phyloP scores from a whole-genome alignment of 2,113 vertebrate genomes.

The Mormyrus lacerda region DNA sequence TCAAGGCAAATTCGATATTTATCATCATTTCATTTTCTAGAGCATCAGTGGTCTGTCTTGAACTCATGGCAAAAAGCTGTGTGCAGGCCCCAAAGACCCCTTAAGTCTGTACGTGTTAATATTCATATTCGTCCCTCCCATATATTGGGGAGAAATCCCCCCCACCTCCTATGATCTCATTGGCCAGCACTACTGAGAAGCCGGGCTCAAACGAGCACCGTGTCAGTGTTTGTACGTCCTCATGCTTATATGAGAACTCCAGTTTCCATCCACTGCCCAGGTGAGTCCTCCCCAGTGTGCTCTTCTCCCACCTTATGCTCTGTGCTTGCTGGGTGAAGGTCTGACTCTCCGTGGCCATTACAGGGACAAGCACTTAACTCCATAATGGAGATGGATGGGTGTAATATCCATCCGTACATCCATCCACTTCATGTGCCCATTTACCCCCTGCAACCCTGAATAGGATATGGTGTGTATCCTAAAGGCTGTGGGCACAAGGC shows the following conservation, averaged over 20 bases:
- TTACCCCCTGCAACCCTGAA: too few species aligned
- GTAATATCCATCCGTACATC: background rate
- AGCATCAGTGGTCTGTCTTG: background rate
- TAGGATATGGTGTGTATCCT: background rate
- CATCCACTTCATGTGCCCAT: background rate
- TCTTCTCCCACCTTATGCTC: background rate
- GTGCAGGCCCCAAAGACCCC: background rate
- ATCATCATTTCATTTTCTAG: background rate
- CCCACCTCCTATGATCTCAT: background rate
- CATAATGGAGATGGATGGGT: background rate
- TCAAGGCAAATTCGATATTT: background rate
- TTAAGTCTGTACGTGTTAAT: background rate
- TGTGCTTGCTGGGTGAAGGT: background rate
- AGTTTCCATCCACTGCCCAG: background rate
- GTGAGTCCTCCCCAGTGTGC: background rate
- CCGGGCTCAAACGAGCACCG: background rate
- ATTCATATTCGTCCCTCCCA: background rate
- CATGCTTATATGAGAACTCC: background rate
- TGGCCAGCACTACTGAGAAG: background rate
- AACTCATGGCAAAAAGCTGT: background rate
- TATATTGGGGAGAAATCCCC: background rate
- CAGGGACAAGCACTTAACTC: background rate
- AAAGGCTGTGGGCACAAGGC: background rate
- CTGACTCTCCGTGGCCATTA: background rate
- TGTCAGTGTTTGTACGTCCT: background rate